These are phyloP conservation scores for Argyresthia goedartella DNA, from an alignment of 2,888 invertebrate species.

Conservation along the genomic window DNA sequence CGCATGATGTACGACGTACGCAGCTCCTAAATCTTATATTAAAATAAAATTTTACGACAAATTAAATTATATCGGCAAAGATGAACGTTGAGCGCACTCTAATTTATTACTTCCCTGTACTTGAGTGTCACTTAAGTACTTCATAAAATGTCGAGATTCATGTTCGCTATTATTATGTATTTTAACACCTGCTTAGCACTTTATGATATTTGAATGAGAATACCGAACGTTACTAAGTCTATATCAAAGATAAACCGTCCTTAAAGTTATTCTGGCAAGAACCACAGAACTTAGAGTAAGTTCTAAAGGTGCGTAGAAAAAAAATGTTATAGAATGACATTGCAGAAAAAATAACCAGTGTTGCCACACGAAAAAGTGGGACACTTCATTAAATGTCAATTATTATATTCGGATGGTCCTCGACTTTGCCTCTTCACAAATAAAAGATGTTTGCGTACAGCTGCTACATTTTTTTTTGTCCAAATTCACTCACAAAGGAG, in stretches of 20 bases:
- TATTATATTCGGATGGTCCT: slow-evolving; percentile 35
- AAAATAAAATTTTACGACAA: too few species aligned
- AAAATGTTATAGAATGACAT: not conserved
- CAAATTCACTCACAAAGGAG: slow-evolving; percentile 10
- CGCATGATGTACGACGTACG: not conserved
- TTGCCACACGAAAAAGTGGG: slow-evolving; percentile 10
- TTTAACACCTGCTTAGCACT: not conserved
- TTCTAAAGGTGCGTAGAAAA: not conserved
- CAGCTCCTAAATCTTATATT: too few species aligned
- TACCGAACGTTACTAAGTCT: too few species aligned
- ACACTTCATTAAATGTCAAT: slow-evolving; percentile 61
- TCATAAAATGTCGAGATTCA: not conserved
- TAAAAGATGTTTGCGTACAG: slow-evolving; percentile 43
- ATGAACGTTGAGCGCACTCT: not conserved
- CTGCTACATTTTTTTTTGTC: slow-evolving; percentile 31
- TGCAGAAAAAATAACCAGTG: not conserved
- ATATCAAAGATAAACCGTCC: too few species aligned
- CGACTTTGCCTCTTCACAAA: slow-evolving; percentile 34
- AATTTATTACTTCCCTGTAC: not conserved
- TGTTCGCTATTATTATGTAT: not conserved
- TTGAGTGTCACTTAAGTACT: not conserved
- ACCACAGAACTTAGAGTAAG: too few species aligned
- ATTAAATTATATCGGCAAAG: too few species aligned
- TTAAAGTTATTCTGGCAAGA: too few species aligned
- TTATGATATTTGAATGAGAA: too few species aligned